Evolutionary conservation across 2,113 vertebrate species (phyloP).

Genomic region (Mionectes macconnelli): DNA sequence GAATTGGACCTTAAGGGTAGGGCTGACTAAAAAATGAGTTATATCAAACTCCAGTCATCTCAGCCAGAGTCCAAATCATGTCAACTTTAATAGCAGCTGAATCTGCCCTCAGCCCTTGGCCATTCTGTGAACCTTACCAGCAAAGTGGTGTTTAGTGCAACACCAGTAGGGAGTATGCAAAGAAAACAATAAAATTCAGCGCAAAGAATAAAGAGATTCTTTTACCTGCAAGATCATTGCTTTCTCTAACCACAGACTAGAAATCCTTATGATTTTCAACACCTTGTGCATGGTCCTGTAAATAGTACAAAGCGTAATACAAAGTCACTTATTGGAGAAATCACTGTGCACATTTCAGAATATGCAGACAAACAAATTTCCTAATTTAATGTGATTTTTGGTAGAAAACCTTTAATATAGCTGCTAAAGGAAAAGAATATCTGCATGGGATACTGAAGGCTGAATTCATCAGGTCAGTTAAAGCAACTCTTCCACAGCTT

Average conservation of each 20-base stretch:
- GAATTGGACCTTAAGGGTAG: conserved; percentile 1
- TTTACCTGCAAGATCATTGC: background rate
- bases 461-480: conserved; percentile 31
- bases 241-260: background rate
- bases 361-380: background rate
- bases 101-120: background rate
- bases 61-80: background rate
- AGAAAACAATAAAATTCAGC: background rate
- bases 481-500: background rate
- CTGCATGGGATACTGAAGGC: background rate
- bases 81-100: background rate
- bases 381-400: background rate
- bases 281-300: background rate
- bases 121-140: background rate
- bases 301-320: background rate
- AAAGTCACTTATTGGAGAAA: background rate
- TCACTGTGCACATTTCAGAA: background rate
- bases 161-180: background rate
- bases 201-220: background rate
- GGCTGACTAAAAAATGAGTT: conserved; percentile 27
- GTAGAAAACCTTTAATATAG: background rate
- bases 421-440: background rate
- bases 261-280: background rate
- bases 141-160: background rate
- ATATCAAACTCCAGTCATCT: background rate